Percentiles rank a stretch among this genome's conserved stretches.
phyloP scores from a whole-genome alignment of 2,888 invertebrate species.

The Limnephilus lunatus region DNA sequence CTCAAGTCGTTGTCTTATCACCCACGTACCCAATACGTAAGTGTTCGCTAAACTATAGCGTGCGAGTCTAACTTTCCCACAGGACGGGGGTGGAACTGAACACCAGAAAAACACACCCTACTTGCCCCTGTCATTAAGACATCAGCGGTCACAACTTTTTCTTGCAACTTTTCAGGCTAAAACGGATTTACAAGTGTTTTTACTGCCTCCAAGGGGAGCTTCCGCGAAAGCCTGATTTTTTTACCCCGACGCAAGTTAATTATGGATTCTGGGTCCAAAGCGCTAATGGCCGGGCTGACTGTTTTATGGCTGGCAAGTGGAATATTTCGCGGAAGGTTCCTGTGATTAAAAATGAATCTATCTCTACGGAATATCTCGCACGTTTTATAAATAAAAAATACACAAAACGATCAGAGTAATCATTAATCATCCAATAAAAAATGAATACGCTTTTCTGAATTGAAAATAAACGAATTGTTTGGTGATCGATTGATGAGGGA shows the following conservation, averaged over 20 bases:
- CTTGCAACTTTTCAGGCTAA: background rate
- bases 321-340: background rate
- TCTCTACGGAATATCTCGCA: background rate
- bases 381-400: background rate
- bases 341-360: background rate
- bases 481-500: background rate
- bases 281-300: background rate
- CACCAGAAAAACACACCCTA: background rate
- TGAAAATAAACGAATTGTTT: background rate
- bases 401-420: background rate
- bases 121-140: background rate
- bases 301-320: background rate
- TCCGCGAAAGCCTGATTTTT: background rate
- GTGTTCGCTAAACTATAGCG: background rate
- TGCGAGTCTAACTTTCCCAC: background rate
- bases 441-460: background rate
- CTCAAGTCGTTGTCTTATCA: background rate
- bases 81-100: background rate
- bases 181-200: slow-evolving; percentile 41
- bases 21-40: background rate
- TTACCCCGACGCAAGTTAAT: background rate
- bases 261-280: background rate
- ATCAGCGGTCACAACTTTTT: slow-evolving; percentile 38
- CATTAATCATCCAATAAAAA: background rate
- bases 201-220: background rate